Conservation (phyloP, 2,113 vertebrate species). For the Leptodactylus fuscus region DNA sequence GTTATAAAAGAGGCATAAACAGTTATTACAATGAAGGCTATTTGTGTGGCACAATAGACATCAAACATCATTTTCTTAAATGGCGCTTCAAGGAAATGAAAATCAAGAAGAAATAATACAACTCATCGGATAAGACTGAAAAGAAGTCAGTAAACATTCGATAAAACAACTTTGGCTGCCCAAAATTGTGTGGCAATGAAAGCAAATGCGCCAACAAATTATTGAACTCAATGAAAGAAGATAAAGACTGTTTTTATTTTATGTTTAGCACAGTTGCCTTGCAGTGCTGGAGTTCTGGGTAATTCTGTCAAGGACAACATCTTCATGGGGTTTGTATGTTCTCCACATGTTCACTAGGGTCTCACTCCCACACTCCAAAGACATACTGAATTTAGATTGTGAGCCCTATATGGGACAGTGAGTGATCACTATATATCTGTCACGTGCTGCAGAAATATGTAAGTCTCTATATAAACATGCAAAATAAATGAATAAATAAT, state of each 20-base stretch:
- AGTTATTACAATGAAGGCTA: background rate
- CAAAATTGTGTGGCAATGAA: background rate
- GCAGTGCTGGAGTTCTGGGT: no score
- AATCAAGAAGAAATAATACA: conserved; percentile 11
- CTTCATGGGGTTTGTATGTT: no score
- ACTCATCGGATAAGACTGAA: background rate
- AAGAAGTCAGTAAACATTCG: background rate
- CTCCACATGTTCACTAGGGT: no score
- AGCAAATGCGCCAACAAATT: background rate
- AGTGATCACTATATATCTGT: no score
- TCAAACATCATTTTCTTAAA: background rate
- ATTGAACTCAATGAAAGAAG: background rate
- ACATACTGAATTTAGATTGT: no score
- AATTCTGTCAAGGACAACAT: no score
- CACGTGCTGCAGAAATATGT: no score
- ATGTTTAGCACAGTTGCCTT: no score
- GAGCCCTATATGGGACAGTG: no score
- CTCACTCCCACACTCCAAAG: no score
- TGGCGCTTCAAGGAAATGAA: background rate
- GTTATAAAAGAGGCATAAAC: conserved; percentile 15
- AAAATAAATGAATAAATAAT: no score
- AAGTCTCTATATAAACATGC: no score
- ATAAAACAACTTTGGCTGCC: background rate
- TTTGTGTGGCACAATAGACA: conserved; percentile 24
- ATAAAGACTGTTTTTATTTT: background rate